Evolutionary conservation across 2,113 vertebrate genomes (phyloP), one percentile per base, ranked within the genome.

Genomic region (Vireo altiloquus): DNA sequence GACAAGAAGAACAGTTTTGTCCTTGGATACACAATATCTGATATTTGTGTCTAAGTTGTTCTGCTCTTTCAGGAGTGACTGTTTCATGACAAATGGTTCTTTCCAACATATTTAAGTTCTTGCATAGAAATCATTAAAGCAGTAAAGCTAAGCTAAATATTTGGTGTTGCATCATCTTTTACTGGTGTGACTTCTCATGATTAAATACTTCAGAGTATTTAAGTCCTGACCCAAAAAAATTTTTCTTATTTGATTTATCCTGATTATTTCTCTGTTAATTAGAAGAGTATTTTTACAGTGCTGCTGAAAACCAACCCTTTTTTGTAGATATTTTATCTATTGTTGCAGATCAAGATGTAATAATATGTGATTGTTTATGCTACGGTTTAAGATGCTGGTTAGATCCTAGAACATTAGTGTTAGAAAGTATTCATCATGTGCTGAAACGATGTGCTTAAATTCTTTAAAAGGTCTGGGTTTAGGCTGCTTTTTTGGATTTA

Each of bases 181-280:
- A 85, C 74, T 46, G 35, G 30, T 92, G 66, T 89, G 88, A 42
- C 89, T 96, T 39, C 81, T 92, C 24, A 64, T 68, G 78, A 92
- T 94, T 93, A 96, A 97, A 76, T 92, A 79, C 46, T 81, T 90
- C 3, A 56, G 82, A 94, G 59, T 92, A n/a, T 97, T 95, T 92
- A 2, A 91, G 68, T 89, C 71, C 76, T 96, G 89, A 89, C 42
- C 44, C 59, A 11, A 30, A 70, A 92, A 89, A 82, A 24, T 31
- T 68, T 18, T 89, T 96, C 54, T 31, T 68, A 4, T 44, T 87
- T 72, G 11, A 72, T 92, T 94, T 89, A 83, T 72, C 76, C 23
- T 57, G 49, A 66, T 94, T 4, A 27, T 82, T 82, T 92, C 77
- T 87, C 64, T 77, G 59, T 88, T 97, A 96, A 87, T 94, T 96